These are phyloP conservation scores for Ptychochromis oligacanthus DNA, from an alignment of 2,113 vertebrate genomes.

Conservation along the genomic window DNA sequence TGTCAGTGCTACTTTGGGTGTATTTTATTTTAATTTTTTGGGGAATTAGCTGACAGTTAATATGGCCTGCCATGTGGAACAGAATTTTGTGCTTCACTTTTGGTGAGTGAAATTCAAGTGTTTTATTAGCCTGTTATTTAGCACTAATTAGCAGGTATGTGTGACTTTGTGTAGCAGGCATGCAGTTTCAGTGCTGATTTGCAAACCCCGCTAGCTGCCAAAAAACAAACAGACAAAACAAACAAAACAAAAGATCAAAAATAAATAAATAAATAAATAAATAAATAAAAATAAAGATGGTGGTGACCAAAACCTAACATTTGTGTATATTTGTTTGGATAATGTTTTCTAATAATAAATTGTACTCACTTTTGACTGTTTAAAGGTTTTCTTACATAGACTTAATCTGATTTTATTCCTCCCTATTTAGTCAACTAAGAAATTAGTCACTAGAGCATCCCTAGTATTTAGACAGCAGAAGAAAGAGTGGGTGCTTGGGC, in stretches of 20 bases:
- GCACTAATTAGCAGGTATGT: not conserved
- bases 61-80: not conserved
- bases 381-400: not conserved
- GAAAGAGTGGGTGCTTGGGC: slow-evolving; percentile 14
- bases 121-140: not conserved
- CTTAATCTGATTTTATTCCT: not conserved
- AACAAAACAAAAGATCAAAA: too few species aligned
- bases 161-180: not conserved
- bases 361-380: not conserved
- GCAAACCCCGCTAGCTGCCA: too few species aligned
- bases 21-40: not conserved
- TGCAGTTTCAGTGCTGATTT: too few species aligned
- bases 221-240: too few species aligned
- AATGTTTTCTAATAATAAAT: not conserved
- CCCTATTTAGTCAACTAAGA: not conserved
- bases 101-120: not conserved
- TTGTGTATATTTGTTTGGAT: not conserved
- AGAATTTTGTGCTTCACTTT: not conserved
- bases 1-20: not conserved
- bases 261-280: too few species aligned
- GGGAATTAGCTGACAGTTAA: not conserved
- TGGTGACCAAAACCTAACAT: too few species aligned
- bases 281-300: too few species aligned
- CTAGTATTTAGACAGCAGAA: not conserved
- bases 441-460: not conserved